phyloP scores from a whole-genome alignment of 2,113 vertebrate species.

The Sylvietta virens region DNA sequence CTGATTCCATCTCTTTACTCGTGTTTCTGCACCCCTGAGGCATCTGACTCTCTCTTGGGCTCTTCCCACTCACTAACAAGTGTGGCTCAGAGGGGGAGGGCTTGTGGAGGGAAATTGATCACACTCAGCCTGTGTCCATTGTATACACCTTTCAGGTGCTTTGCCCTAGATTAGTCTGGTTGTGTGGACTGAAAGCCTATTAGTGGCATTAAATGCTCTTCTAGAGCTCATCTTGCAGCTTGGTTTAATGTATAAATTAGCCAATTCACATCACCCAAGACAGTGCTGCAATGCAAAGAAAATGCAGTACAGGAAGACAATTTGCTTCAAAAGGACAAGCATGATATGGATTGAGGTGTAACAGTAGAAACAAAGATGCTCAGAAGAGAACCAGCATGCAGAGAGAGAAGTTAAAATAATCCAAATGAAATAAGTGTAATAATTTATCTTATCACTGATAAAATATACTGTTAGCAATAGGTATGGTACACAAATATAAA shows the following conservation, averaged over 20 bases:
- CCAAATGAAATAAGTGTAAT: not conserved
- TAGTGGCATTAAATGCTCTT: not conserved
- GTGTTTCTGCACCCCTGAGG: not conserved
- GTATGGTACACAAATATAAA: not conserved
- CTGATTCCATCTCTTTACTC: not conserved
- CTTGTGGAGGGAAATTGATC: not conserved
- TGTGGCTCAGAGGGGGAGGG: not conserved
- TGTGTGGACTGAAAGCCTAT: not conserved
- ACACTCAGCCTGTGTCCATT: not conserved
- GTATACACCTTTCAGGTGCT: not conserved
- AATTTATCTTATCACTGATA: not conserved
- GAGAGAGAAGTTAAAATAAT: not conserved
- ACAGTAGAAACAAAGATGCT: not conserved
- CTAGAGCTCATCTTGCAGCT: not conserved
- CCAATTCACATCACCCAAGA: not conserved
- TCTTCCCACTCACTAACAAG: not conserved
- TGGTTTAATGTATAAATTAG: not conserved
- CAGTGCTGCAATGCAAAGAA: not conserved
- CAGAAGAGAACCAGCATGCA: not conserved
- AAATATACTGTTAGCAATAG: not conserved
- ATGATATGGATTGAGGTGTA: not conserved
- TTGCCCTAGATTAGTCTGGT: not conserved
- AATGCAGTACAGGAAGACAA: not conserved
- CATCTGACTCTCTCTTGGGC: not conserved
- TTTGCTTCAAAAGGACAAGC: not conserved